These are phyloP conservation scores for Phthorimaea operculella DNA, from an alignment of 1,140 invertebrate species.

Conservation along the genomic window DNA sequence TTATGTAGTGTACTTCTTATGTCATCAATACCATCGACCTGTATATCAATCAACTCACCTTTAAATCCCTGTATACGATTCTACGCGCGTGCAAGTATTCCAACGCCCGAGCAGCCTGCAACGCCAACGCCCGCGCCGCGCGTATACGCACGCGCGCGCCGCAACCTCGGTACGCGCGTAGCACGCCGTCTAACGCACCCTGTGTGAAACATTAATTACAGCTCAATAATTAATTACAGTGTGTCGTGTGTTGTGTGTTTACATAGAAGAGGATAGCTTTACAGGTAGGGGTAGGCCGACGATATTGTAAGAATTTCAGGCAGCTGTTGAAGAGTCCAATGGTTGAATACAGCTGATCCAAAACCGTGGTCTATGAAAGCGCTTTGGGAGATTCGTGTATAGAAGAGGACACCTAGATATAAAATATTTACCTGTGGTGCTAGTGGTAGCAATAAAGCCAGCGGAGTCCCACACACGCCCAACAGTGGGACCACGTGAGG, in stretches of 20 bases:
- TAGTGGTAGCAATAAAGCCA: constrained; percentile 89
- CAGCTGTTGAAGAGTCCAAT: too few species aligned
- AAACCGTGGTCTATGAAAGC: too few species aligned
- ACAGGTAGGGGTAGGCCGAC: too few species aligned
- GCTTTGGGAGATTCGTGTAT: too few species aligned
- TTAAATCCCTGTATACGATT: constrained; percentile 97
- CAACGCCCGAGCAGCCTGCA: constrained; percentile 93
- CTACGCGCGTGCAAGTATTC: constrained; percentile 95
- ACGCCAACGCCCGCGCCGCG: constrained; percentile 84
- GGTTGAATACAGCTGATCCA: too few species aligned
- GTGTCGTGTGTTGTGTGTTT: too few species aligned
- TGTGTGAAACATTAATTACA: constrained; percentile 45
- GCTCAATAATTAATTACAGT: too few species aligned
- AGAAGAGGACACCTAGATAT: too few species aligned
- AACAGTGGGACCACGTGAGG: constrained; percentile 92
- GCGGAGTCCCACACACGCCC: constrained; percentile 86
- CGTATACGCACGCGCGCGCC: constrained; percentile 84
- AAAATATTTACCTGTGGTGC: constrained; percentile 85
- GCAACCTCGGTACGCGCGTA: constrained; percentile 85
- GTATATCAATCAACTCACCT: constrained; percentile 54
- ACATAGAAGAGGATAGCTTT: too few species aligned
- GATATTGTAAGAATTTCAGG: too few species aligned
- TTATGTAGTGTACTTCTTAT: too few species aligned
- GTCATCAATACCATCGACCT: too few species aligned
- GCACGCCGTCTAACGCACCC: constrained; percentile 86